phyloP scores from a whole-genome alignment of 1,140 invertebrate genomes.

The Pogonomyrmex californicus region DNA sequence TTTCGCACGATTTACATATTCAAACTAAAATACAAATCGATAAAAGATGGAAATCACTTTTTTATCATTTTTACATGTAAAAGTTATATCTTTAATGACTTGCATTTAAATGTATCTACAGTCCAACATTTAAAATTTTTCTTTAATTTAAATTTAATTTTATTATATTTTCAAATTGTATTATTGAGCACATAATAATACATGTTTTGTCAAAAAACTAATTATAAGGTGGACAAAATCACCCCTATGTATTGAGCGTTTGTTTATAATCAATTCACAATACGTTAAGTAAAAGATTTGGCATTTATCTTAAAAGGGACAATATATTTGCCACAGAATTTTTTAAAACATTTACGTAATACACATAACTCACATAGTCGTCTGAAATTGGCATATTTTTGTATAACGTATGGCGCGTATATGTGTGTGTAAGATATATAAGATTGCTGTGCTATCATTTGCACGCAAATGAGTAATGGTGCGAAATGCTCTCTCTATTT shows the following conservation, averaged over 20 bases:
- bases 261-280: not conserved
- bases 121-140: not conserved
- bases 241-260: not conserved
- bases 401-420: too few relatives aligned
- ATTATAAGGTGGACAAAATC: not conserved
- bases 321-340: not conserved
- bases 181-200: not conserved
- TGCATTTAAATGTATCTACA: not conserved
- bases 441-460: not conserved
- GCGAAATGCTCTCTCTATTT: not conserved
- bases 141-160: not conserved
- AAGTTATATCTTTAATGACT: not conserved
- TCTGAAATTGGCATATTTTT: too few relatives aligned
- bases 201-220: not conserved
- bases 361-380: too few relatives aligned
- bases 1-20: not conserved
- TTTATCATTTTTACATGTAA: not conserved
- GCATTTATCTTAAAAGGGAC: not conserved
- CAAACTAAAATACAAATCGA: not conserved
- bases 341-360: too few relatives aligned
- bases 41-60: not conserved
- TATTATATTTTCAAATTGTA: not conserved
- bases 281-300: not conserved
- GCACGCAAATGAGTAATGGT: not conserved
- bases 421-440: too few relatives aligned